Percentiles rank a stretch among this genome's conserved stretches.
Conservation (phyloP, 2,888 invertebrate species). For the Dendrolimus pini region DNA sequence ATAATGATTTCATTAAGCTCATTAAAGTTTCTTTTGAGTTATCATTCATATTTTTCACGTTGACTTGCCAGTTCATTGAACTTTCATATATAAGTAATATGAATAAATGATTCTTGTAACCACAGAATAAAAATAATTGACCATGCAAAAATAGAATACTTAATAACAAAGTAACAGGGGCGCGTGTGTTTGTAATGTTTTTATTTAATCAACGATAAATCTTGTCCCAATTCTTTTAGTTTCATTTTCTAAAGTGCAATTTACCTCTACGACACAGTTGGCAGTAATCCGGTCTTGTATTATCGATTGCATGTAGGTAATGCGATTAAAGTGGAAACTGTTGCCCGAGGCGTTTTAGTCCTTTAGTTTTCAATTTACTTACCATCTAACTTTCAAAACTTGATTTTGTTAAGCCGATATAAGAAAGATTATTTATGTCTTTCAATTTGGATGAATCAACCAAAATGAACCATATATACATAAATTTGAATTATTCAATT, state of each 20-base stretch:
- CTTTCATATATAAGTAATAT: not conserved
- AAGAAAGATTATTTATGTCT: no score
- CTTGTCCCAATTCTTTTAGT: not conserved
- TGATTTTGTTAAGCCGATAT: no score
- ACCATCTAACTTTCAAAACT: no score
- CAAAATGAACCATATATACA: no score
- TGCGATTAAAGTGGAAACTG: constrained; percentile 51
- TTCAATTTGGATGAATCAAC: no score
- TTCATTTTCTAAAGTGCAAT: constrained; percentile 8
- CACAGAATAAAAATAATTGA: not conserved
- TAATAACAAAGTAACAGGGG: not conserved
- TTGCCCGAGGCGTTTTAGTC: constrained; percentile 34
- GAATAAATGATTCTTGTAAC: not conserved
- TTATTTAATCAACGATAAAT: not conserved
- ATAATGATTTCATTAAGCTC: not conserved
- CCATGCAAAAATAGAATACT: not conserved
- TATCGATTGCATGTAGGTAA: constrained; percentile 54
- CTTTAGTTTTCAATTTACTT: constrained; percentile 6
- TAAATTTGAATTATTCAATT: no score
- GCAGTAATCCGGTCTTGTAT: constrained; percentile 45
- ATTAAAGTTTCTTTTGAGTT: not conserved
- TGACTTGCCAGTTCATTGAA: not conserved
- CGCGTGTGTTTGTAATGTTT: not conserved
- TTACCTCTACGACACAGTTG: constrained; percentile 16
- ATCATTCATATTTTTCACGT: not conserved